A percentile compares a stretch with the other conserved stretches of the same genome.
These are phyloP conservation scores for Brachionus calyciflorus DNA, from an alignment of 1,140 invertebrate genomes.

Conservation along the genomic window DNA sequence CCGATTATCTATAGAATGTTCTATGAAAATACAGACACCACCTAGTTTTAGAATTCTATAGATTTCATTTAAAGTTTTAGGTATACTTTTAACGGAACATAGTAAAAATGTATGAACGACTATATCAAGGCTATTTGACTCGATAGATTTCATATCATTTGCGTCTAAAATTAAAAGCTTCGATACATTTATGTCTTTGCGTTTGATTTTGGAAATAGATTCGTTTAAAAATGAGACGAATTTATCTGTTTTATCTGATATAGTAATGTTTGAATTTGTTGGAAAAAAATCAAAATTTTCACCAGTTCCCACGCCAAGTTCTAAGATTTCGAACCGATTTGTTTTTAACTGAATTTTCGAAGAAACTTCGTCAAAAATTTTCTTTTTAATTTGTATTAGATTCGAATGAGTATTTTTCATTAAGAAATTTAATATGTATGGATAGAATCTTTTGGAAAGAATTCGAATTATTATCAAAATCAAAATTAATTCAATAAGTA, in stretches of 20 bases:
- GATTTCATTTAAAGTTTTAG: neutral
- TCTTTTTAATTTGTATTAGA: neutral
- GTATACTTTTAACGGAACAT: neutral
- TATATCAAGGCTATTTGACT: conserved; percentile 7
- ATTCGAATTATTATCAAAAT: too few relatives aligned
- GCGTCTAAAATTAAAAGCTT: neutral
- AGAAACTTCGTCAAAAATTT: conserved; percentile 2
- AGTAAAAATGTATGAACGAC: conserved; percentile 29
- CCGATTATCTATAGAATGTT: conserved; percentile 32
- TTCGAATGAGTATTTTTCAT: conserved; percentile 21
- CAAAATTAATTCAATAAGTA: too few relatives aligned
- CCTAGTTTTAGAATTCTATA: conserved; percentile 29
- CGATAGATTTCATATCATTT: conserved; percentile 3
- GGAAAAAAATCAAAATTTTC: conserved; percentile 40
- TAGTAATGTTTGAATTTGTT: neutral
- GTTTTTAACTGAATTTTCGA: neutral
- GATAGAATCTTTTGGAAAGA: too few relatives aligned
- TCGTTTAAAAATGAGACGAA: conserved; percentile 25
- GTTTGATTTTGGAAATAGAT: conserved; percentile 1
- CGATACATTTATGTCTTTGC: conserved; percentile 1
- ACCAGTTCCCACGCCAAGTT: conserved; percentile 45
- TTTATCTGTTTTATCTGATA: conserved; percentile 21
- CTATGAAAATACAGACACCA: conserved; percentile 37
- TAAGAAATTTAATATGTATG: too few relatives aligned
- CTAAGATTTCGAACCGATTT: neutral